These are phyloP conservation scores for Latrodectus geometricus DNA, from an alignment of 1,140 invertebrate species.

Conservation along the genomic window DNA sequence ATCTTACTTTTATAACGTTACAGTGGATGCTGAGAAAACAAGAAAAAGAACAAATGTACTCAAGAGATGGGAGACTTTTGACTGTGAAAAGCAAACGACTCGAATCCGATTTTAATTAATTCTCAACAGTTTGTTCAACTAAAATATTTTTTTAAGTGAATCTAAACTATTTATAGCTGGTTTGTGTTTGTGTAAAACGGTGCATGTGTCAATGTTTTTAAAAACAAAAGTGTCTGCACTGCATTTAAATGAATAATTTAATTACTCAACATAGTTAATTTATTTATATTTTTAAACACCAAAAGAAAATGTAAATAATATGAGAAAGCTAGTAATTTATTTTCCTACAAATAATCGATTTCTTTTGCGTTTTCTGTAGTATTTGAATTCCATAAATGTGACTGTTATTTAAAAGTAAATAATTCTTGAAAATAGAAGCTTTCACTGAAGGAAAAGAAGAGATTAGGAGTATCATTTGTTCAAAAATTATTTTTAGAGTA, in stretches of 20 bases:
- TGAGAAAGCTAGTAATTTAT: neutral
- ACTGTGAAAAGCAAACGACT: neutral
- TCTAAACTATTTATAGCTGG: neutral
- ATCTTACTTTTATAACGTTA: neutral
- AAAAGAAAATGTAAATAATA: neutral
- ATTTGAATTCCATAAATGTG: neutral
- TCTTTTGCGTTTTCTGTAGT: neutral
- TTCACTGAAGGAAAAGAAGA: no score
- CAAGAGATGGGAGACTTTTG: neutral
- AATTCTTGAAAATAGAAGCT: neutral
- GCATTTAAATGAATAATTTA: neutral
- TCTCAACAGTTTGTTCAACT: neutral
- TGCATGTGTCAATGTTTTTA: neutral
- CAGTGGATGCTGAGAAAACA: neutral
- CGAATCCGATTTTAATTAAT: slow-evolving; percentile 2
- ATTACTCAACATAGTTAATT: neutral
- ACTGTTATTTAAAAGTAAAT: neutral
- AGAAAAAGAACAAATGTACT: neutral
- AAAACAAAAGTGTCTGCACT: neutral
- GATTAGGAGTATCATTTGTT: no score
- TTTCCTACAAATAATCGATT: neutral
- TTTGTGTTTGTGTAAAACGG: neutral
- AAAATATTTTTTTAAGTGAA: neutral
- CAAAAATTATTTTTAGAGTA: no score
- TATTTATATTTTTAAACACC: neutral